Conservation (phyloP, 2,797 vertebrate genomes). For the Zalophus californianus region DNA sequence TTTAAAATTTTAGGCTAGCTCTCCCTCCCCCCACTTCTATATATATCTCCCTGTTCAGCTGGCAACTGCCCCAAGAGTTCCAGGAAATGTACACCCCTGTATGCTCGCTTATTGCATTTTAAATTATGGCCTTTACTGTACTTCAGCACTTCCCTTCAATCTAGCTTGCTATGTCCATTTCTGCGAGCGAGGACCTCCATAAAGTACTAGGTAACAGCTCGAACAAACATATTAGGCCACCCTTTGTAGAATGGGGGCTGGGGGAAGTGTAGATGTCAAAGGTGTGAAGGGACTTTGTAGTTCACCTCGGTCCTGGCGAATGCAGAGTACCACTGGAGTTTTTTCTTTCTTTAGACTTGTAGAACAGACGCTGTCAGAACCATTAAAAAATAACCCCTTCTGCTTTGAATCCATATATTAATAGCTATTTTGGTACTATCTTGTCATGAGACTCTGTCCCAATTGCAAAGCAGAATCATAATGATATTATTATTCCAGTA, state of each 20-base stretch:
- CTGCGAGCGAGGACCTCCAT: slow-evolving; percentile 29
- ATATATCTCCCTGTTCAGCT: background rate
- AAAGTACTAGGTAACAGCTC: background rate
- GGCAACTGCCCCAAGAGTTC: background rate
- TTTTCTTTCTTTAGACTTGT: background rate
- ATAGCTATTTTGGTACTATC: background rate
- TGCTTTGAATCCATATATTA: background rate
- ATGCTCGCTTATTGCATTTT: background rate
- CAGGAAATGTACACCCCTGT: background rate
- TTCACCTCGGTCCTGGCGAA: background rate
- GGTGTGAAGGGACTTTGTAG: background rate
- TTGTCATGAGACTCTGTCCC: background rate
- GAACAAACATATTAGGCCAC: background rate
- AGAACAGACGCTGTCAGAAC: background rate
- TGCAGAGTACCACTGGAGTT: background rate
- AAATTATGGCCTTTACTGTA: background rate
- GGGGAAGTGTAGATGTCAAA: background rate
- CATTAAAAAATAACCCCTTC: background rate
- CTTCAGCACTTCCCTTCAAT: background rate
- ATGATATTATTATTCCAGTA: background rate
- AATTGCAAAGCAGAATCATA: slow-evolving; percentile 3
- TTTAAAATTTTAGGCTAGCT: background rate
- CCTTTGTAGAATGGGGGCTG: background rate
- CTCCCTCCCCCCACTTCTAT: background rate
- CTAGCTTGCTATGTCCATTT: background rate